Base-by-base conservation (phyloP, 2,888 invertebrate genomes). In the Cloeon dipterum region DNA sequence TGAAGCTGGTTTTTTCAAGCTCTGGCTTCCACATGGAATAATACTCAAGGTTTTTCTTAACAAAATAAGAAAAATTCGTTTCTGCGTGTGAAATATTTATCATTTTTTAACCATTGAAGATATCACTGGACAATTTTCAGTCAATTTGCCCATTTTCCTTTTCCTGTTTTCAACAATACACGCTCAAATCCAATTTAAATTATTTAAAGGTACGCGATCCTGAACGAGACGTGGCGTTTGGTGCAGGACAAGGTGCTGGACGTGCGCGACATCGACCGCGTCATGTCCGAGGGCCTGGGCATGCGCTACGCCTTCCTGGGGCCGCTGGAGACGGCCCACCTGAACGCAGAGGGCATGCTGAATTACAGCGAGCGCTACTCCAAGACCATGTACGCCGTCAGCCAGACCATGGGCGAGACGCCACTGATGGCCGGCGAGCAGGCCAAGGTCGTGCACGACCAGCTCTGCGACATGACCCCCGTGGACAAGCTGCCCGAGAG, bases 271-370 rank as follows among this genome's bases (percentile, higher is more conserved):
- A 65, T 91, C 3, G 94, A 96, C 51, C 77, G 75, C 47, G 88
- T 93, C 1, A 91, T 93, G 70, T 81, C 81, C 1, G 82, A 86
- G 52, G 94, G 94, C 8, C 66, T 96, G 26, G 94, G 93, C 10
- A 79, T 85, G 69, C 68, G 94, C 35, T 96, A 94, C 52, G 93
- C 93, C 5, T 94, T 94, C 59, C 65, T 93, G 41, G 96, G 96
- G 3, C 79, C 89, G 0, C 59, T 93, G 43, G 91, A 93, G 62
- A 88, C 89, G 0, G 82, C 85, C 0, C 91, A 91, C 57, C 65
- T 94, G 41, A 96, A 96, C 54, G 91, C 93, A 10, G 82, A 86
- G 57, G 89, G 66, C 7, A 68, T 71, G 56, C 55, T 55, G 13
- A 68, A 68, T 45, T 74, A 74, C 46, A 67, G 68, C 42, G 63